Evolutionary conservation across 2,888 invertebrate species (phyloP), one percentile per base, ranked within the genome.

Genomic region (Drosophila fungiperda): DNA sequence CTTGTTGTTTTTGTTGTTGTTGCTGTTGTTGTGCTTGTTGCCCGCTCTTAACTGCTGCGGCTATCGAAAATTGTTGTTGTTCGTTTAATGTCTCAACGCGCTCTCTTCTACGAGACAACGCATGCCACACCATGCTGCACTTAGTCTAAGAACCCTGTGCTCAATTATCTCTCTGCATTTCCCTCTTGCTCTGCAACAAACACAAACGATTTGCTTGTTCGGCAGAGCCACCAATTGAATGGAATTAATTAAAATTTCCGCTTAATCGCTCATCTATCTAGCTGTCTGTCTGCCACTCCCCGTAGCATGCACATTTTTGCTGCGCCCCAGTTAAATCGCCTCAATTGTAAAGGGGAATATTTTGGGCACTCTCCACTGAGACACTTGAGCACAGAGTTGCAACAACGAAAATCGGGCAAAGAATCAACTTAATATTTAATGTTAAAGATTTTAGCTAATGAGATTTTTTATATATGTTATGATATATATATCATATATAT

Each of bases 171-270:
- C 50, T 8, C 45, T 45, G 1, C 23, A 7, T 0, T 20, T 42
- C 42, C 15, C 23, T 1, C 15, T 45, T 57, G 53, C 55, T 45
- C 11, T 36, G 55, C 40, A 68, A 5, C 26, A 55, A 68, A 78
- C 82, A 87, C 80, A 83, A 82, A 76, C 80, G 73, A 78, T 65
- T 76, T 63, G 82, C 65, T 76, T 87, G 80, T 86, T 74, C 58
- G 63, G 32, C 23, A 26, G 9, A 12, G 7, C 5, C 23, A 1
- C 26, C 83, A 85, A 85, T 85, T 83, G 85, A 83, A 80, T 82
- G 85, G 87, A 89, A 89, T 89, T 87, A 89, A 89, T 89, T 90
- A 89, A 89, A 87, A 89, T 85, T 89, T 89, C 90, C 90, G 89
- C 76, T 83, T 82, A 87, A 85, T 89, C 84, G 79, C 82, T 69